Percentiles rank a stretch among this genome's conserved stretches.
phyloP scores from a whole-genome alignment of 2,113 vertebrate genomes.

The Megatriorchis doriae region DNA sequence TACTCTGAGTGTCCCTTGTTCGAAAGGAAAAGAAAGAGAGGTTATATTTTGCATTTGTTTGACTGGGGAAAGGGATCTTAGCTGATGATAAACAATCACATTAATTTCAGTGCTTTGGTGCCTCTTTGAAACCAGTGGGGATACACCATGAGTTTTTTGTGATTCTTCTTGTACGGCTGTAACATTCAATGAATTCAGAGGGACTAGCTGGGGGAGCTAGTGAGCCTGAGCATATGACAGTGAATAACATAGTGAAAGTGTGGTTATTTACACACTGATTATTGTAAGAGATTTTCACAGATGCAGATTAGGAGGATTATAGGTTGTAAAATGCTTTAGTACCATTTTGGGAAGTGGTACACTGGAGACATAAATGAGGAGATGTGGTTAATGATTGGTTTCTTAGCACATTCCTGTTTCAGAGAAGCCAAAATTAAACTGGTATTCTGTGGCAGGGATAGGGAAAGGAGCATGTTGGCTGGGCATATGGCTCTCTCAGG shows the following conservation, averaged over 20 bases:
- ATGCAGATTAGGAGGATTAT: neutral
- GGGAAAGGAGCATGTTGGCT: neutral
- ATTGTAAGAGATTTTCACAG: neutral
- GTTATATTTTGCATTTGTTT: neutral
- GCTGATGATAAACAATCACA: neutral
- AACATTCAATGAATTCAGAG: neutral
- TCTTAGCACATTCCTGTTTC: neutral
- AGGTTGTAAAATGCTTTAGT: neutral
- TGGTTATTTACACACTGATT: neutral
- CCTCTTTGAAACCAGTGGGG: neutral
- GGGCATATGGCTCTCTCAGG: neutral
- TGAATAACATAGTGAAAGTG: neutral
- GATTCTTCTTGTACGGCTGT: neutral
- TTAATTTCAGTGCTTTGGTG: neutral
- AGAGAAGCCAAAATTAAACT: neutral
- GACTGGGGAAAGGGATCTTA: neutral
- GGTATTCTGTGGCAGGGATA: neutral
- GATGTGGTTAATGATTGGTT: neutral
- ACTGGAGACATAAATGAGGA: neutral
- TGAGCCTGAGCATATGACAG: neutral
- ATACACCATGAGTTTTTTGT: neutral
- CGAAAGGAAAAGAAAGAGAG: neutral
- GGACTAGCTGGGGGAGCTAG: neutral
- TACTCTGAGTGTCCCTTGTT: neutral
- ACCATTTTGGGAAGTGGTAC: neutral